Evolutionary conservation across 1,140 invertebrate species (phyloP), one percentile per base, ranked within the genome.

Genomic region (Marisa cornuarietis): DNA sequence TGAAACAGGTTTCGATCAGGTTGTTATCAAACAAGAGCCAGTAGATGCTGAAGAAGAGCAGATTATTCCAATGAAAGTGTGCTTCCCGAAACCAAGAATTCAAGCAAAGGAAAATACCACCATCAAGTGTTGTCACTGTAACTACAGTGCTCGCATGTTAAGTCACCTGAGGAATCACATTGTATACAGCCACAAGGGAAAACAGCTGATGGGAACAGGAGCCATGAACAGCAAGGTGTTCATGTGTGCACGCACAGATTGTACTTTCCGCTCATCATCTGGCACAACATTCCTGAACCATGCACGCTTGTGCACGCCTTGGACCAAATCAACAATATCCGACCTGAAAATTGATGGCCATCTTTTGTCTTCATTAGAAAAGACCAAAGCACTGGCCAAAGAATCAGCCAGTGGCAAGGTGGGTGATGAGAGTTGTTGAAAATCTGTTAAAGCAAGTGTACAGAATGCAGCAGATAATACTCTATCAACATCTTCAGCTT

Each of bases 81-180:
- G 69, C 49, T 71, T 79, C 24, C 58, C 66, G 49, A 24, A 66
- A 24, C 18, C 73, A 9, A 73, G 61, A 65, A 68, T n/a, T 49
- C 24, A 66, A 16, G 62, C 62, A 42, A 71, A 79, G 71, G 72
- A 79, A 18, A 73, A 54, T 13, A 71, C 65, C 42, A 81, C 84
- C n/a, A 86, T 83, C 79, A 84, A 85, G 77, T 89, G 88, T 79
- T 87, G 82, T 76, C 87, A 88, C 75, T 89, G 88, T 80, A 83
- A 82, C 49, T 88, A 85, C 66, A 85, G 77, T 79, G 78, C 84
- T 42, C 82, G 83, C 24, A 20, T 79, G 20, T 65, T 76, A 49
- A 76, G 66, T 13, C 75, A 73, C 24, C 74, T 87, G 18, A 83
- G 79, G 62, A 69, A 31, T 69, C 86, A 86, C 77, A 75, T 85